phyloP scores from a whole-genome alignment of 2,888 invertebrate species.

The Meteorus cinctellus region DNA sequence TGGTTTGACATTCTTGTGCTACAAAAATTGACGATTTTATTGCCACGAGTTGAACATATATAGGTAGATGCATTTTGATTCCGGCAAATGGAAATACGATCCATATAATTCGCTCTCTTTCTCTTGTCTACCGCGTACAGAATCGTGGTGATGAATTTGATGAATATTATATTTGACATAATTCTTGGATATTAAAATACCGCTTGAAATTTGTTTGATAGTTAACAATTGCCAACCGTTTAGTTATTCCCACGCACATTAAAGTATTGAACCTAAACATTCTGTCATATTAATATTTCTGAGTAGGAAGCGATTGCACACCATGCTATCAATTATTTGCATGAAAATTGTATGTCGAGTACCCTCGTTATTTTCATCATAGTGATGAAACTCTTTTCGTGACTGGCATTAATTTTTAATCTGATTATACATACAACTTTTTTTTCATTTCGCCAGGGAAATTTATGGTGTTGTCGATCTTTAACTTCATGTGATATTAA shows the following conservation, averaged over 20 bases:
- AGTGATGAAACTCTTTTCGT: background rate
- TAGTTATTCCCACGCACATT: no score
- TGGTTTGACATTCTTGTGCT: constrained; percentile 5
- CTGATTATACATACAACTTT: background rate
- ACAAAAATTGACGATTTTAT: constrained; percentile 21
- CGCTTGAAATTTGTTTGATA: background rate
- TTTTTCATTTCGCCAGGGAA: no score
- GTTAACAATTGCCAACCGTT: background rate
- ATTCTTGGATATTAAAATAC: constrained; percentile 36
- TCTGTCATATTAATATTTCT: background rate
- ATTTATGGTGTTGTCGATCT: no score
- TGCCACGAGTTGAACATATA: background rate
- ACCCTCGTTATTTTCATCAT: background rate
- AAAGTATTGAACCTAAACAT: constrained; percentile 7
- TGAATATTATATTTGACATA: constrained; percentile 34
- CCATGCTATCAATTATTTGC: background rate
- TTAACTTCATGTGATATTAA: no score
- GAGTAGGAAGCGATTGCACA: constrained; percentile 19
- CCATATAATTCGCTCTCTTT: background rate
- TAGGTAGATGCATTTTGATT: constrained; percentile 12
- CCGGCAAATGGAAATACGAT: constrained; percentile 21
- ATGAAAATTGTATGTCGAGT: background rate
- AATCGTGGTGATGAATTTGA: constrained; percentile 30
- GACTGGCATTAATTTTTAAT: background rate
- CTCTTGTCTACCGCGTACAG: constrained; percentile 24